These are phyloP conservation scores for Drosophila miranda DNA, from an alignment of 1,140 invertebrate species.

Conservation along the genomic window DNA sequence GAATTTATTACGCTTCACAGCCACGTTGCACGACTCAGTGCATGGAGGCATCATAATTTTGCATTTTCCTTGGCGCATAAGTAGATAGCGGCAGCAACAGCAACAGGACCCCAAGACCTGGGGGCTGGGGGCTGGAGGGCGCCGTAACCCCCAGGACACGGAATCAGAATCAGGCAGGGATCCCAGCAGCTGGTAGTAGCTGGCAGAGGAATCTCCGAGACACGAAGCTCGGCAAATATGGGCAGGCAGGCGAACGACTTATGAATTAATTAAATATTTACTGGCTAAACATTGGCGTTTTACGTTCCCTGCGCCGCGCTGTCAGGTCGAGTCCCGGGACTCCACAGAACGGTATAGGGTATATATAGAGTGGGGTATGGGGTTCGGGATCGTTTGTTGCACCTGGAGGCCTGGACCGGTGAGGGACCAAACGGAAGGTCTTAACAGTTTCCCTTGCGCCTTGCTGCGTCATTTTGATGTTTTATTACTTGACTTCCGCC, in stretches of 20 bases:
- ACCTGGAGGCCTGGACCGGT: constrained; percentile 24
- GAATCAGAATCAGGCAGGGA: background rate
- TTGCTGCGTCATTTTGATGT: constrained; percentile 72
- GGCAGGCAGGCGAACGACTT: constrained; percentile 48
- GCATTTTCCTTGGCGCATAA: constrained; percentile 52
- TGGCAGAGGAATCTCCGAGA: background rate
- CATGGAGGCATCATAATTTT: constrained; percentile 65
- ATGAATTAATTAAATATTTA: constrained; percentile 80
- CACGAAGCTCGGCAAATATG: constrained; percentile 12
- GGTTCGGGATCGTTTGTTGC: constrained; percentile 32
- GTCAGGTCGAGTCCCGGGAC: constrained; percentile 4
- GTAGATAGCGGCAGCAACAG: constrained; percentile 27
- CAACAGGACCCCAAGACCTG: constrained; percentile 7
- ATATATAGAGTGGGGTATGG: background rate
- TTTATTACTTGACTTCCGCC: constrained; percentile 82
- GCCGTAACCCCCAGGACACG: background rate
- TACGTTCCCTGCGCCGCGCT: constrained; percentile 37
- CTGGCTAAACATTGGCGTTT: constrained; percentile 70
- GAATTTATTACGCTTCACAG: constrained; percentile 66
- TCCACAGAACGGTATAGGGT: constrained; percentile 1
- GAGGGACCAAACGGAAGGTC: constrained; percentile 25
- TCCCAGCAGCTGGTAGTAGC: constrained; percentile 14
- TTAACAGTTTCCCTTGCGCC: constrained; percentile 58
- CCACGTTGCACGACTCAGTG: constrained; percentile 39
- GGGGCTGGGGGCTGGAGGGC: too few species aligned